Evolutionary conservation across 2,888 invertebrate genomes (phyloP), one percentile per base, ranked within the genome.

Genomic region (Aleiodes leptofemur): DNA sequence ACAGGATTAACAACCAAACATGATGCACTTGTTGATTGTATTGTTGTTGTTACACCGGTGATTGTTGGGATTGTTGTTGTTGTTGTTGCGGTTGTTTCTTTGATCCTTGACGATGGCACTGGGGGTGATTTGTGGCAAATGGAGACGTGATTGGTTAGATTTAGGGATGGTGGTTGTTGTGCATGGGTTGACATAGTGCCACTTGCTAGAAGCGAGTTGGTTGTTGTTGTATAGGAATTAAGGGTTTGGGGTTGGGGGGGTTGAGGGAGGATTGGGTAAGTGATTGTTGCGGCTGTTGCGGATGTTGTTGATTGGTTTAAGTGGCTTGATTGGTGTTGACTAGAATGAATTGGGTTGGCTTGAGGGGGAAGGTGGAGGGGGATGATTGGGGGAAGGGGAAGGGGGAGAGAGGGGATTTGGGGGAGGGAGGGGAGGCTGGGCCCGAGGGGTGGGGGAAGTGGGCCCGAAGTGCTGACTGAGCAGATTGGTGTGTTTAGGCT

Each of bases 201-300:
- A 84, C 87, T 90, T 90, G 83, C 91, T 89, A 86, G 82, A 84
- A 89, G 90, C 88, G 86, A 82, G 69, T 78, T 82, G 79, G 90
- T 85, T 86, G 89, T 84, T 87, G 87, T 88, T 89, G 91, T 91
- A 88, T 91, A 91, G 88, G 88, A 90, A 50, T 69, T 72, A 13
- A 56, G 73, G 38, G 57, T 53, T n/a, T 48, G 56, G 38, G 76
- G 23, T 23, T 23, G 23, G 2, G 23, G 23, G 23, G 76, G 79
- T 29, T 81, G 83, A 16, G 83, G 83, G 50, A 85, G 76, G 69
- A 82, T 77, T 69, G 80, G 78, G 80, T 75, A 80, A 78, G 80
- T 79, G 71, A 23, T 23, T 23, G 23, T 23, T 23, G 84, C 16
- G 64, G 71, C 14, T 74, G 23, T 23, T 23, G 23, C 23, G 23